Base-by-base conservation (phyloP, 1,140 invertebrate genomes). In the Orchesella cincta region DNA sequence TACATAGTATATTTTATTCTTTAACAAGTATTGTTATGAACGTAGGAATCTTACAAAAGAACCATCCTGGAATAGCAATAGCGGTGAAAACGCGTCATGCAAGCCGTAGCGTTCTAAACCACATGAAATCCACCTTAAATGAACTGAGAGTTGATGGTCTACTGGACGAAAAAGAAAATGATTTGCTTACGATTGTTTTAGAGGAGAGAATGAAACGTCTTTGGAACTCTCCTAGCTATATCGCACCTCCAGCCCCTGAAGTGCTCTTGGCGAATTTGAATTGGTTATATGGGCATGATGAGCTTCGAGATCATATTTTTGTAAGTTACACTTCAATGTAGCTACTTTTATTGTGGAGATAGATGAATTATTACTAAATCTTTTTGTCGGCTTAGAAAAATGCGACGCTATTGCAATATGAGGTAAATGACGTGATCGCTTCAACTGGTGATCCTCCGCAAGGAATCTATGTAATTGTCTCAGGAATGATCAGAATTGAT, bases 81-180 rank as follows among this genome's bases (percentile, higher is more conserved):
- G 85, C 86, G 5, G 85, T 87, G 5, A 87, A 88, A 80, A 87
- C 86, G 5, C 81, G 86, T 1, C 87, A 87, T 46, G 86, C 87
- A 14, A 85, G 84, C 72, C 80, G 87, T 57, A 83, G 83, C 75
- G 85, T 87, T 5, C 81, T 88, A 1, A 88, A 88, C 79, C 84
- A 85, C 35, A 81, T 87, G 74, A 78, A 84, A 57, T 84, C 86
- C 26, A 82, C 81, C 26, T 80, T 87, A n/a, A 78, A 83, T 35
- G 83, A 86, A 73, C 80, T 87, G 8, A 79, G 84, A 31, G 83
- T 83, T 75, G 85, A 87, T 74, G 87, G 81, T 81, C 64, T 82
- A 8, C 20, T 82, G 8, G 81, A 82, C 31, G 81, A 80, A 33
- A 82, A 80, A 46, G 81, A 80, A 71, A 76, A 74, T 52, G 35